A percentile compares a stretch with the other conserved stretches of the same genome.
These are phyloP conservation scores for Agrypnus murinus DNA, from an alignment of 2,888 invertebrate species.

Conservation along the genomic window DNA sequence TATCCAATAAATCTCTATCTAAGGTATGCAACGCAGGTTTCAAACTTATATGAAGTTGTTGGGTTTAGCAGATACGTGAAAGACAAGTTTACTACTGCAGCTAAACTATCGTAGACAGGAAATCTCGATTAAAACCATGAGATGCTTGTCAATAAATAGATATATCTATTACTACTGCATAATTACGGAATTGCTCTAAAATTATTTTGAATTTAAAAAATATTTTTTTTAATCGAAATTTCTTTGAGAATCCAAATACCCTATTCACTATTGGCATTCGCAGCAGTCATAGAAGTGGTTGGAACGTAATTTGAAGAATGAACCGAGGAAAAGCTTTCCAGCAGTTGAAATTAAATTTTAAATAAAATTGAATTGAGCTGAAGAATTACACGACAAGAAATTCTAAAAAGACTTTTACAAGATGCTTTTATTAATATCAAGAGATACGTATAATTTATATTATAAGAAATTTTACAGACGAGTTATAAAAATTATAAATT, in stretches of 20 bases:
- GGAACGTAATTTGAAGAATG: slow-evolving; percentile 1
- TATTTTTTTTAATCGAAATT: too few relatives aligned
- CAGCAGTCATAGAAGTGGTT: neutral
- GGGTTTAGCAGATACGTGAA: slow-evolving; percentile 10
- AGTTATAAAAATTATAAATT: too few relatives aligned
- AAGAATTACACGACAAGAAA: slow-evolving; percentile 1
- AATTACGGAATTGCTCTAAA: too few relatives aligned
- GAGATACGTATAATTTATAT: neutral
- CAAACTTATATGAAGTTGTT: slow-evolving; percentile 24
- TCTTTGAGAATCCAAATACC: too few relatives aligned
- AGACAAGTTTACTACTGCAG: slow-evolving; percentile 19
- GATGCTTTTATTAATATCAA: slow-evolving; percentile 10
- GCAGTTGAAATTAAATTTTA: slow-evolving; percentile 22
- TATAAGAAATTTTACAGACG: neutral
- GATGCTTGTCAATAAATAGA: too few relatives aligned
- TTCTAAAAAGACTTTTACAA: neutral
- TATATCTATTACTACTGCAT: too few relatives aligned
- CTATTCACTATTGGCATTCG: neutral
- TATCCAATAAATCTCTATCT: slow-evolving; percentile 14
- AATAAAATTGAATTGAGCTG: slow-evolving; percentile 24
- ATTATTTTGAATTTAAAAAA: too few relatives aligned
- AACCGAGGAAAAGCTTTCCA: slow-evolving; percentile 7
- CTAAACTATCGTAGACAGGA: slow-evolving; percentile 6
- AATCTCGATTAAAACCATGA: too few relatives aligned
- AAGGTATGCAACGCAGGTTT: neutral